phyloP scores from a whole-genome alignment of 1,140 invertebrate species.

The Orussus abietinus region DNA sequence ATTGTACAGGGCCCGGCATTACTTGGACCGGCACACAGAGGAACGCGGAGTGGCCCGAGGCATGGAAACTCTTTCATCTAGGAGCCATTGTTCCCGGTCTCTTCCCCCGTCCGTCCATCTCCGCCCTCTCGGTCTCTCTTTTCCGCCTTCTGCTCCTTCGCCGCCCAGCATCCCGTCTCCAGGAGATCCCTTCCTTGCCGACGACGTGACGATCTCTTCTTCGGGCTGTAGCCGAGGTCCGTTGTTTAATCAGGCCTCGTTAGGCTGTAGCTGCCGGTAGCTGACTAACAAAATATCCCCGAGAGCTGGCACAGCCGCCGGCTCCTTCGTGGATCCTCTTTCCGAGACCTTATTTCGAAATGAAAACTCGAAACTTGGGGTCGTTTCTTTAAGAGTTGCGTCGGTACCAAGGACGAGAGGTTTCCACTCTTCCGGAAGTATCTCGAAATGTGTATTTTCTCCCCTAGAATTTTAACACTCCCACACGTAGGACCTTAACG shows the following conservation, averaged over 20 bases:
- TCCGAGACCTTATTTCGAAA: no score
- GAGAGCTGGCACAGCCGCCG: no score
- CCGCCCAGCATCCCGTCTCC: neutral
- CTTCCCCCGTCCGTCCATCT: conserved; percentile 7
- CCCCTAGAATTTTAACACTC: no score
- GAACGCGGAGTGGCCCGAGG: conserved; percentile 14
- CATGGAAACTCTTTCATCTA: conserved; percentile 24
- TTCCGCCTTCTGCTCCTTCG: neutral
- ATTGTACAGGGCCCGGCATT: conserved; percentile 10
- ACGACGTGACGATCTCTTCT: conserved; percentile 2
- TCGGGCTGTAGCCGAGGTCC: conserved; percentile 9
- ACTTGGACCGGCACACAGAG: conserved; percentile 10
- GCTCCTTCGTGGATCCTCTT: no score
- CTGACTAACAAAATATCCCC: conserved; percentile 13
- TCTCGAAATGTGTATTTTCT: no score
- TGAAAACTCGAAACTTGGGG: no score
- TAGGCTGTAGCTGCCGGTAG: conserved; percentile 11
- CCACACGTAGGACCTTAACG: no score
- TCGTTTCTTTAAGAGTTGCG: no score
- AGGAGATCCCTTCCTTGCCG: neutral
- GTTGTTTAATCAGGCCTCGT: conserved; percentile 29
- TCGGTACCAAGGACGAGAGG: no score
- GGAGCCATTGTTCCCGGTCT: conserved; percentile 19
- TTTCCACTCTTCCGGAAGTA: no score
- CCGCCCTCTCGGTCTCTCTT: neutral